A percentile compares a stretch with the other conserved stretches of the same genome.
These are phyloP conservation scores for Mongoloraphidia duomilia DNA, from an alignment of 2,888 invertebrate species.

Conservation along the genomic window DNA sequence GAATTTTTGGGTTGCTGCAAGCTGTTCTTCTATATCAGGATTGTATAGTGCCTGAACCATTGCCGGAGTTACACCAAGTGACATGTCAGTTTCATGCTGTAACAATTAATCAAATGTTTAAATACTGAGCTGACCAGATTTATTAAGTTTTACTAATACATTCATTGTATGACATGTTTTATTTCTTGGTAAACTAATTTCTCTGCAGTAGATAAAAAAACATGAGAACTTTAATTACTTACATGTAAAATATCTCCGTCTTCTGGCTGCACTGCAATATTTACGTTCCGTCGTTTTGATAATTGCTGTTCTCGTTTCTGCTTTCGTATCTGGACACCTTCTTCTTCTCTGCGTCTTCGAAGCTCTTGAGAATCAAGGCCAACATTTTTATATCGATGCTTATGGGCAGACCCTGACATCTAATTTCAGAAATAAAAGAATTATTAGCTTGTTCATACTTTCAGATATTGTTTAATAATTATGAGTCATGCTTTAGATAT, in stretches of 20 bases:
- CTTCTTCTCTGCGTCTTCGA: constrained; percentile 83
- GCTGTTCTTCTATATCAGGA: constrained; percentile 59
- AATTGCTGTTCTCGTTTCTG: constrained; percentile 91
- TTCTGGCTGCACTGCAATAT: constrained; percentile 26
- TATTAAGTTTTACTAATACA: too few species aligned
- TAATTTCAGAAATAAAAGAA: constrained; percentile 20
- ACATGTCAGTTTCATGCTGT: constrained; percentile 23
- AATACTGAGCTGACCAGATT: too few species aligned
- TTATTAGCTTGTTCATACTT: neutral
- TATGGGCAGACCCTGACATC: constrained; percentile 75
- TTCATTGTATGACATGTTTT: too few species aligned
- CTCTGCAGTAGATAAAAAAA: too few species aligned
- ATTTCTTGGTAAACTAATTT: too few species aligned
- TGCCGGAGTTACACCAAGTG: constrained; percentile 49
- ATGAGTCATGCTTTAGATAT: too few species aligned
- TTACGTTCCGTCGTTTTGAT: constrained; percentile 82
- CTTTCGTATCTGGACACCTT: constrained; percentile 89
- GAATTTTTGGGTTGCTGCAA: constrained; percentile 82
- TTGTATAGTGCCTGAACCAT: constrained; percentile 80
- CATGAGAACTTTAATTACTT: neutral
- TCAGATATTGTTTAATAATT: too few species aligned
- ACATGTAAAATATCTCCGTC: constrained; percentile 14
- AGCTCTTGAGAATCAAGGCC: constrained; percentile 86
- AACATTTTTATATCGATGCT: constrained; percentile 87
- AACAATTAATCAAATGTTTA: neutral